Evolutionary conservation across 2,113 vertebrate genomes (phyloP).

Genomic region (Axis porcinus): DNA sequence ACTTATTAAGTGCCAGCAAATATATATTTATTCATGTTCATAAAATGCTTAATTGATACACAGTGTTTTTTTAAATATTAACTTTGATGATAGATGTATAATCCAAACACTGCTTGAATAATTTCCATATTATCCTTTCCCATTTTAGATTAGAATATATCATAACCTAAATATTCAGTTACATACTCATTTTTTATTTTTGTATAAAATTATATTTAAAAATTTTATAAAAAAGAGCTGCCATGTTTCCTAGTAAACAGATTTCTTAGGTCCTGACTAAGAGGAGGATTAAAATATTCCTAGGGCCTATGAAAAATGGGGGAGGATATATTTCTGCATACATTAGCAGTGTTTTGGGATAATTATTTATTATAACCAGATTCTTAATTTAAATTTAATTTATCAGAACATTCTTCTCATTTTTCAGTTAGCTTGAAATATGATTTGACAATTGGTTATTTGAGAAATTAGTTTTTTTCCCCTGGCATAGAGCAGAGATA

Average conservation of each 20-base stretch:
- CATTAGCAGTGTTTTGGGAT: not conserved
- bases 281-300: not conserved
- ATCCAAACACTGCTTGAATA: not conserved
- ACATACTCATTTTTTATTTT: not conserved
- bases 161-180: not conserved
- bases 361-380: not conserved
- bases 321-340: not conserved
- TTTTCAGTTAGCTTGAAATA: not conserved
- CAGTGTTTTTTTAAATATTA: not conserved
- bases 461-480: not conserved
- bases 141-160: not conserved
- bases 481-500: not conserved
- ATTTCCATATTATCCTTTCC: not conserved
- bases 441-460: not conserved
- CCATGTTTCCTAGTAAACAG: not conserved
- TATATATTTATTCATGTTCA: not conserved
- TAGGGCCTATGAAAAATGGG: not conserved
- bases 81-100: not conserved
- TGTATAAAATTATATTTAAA: not conserved
- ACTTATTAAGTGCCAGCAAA: not conserved
- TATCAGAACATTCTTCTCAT: not conserved
- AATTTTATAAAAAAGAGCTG: not conserved
- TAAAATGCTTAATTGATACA: not conserved
- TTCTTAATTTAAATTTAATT: constrained; percentile 18
- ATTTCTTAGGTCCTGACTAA: not conserved